Evolutionary conservation across 2,797 vertebrate genomes (phyloP).

Genomic region (Artibeus lituratus): DNA sequence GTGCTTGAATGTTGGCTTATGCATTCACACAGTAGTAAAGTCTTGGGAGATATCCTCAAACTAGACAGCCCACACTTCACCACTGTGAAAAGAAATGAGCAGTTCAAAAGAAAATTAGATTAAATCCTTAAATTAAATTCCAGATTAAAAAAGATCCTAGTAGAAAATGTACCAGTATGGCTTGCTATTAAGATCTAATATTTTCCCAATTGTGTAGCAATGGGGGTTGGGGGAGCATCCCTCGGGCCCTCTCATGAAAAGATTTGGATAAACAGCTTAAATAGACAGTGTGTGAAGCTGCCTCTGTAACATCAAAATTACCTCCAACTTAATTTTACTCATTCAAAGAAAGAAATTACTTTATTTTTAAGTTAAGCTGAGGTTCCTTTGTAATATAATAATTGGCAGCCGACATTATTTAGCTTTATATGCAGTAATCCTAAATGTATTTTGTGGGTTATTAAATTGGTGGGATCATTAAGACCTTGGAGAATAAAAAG

Average conservation of each 20-base stretch:
- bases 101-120: slow-evolving; percentile 63
- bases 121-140: slow-evolving; percentile 69
- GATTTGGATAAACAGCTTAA: slow-evolving; percentile 61
- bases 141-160: slow-evolving; percentile 37
- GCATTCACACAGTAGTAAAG: not conserved
- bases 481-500: slow-evolving; percentile 32
- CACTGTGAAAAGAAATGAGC: slow-evolving; percentile 40
- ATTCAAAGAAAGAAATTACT: slow-evolving; percentile 64
- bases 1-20: not conserved
- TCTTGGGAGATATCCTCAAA: slow-evolving; percentile 29
- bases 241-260: slow-evolving; percentile 49
- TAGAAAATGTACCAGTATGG: slow-evolving; percentile 37
- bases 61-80: slow-evolving; percentile 3
- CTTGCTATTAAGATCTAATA: slow-evolving; percentile 58
- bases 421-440: slow-evolving; percentile 48
- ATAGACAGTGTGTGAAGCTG: slow-evolving; percentile 42
- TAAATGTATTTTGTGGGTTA: slow-evolving; percentile 51
- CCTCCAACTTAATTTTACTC: slow-evolving; percentile 64
- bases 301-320: slow-evolving; percentile 59
- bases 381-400: slow-evolving; percentile 65
- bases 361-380: slow-evolving; percentile 56
- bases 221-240: not conserved
- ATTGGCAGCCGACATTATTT: slow-evolving; percentile 67
- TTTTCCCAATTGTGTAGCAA: slow-evolving; percentile 28
- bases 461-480: slow-evolving; percentile 46